Base-by-base conservation (phyloP, 2,797 vertebrate species). In the Sebastes dallii region DNA sequence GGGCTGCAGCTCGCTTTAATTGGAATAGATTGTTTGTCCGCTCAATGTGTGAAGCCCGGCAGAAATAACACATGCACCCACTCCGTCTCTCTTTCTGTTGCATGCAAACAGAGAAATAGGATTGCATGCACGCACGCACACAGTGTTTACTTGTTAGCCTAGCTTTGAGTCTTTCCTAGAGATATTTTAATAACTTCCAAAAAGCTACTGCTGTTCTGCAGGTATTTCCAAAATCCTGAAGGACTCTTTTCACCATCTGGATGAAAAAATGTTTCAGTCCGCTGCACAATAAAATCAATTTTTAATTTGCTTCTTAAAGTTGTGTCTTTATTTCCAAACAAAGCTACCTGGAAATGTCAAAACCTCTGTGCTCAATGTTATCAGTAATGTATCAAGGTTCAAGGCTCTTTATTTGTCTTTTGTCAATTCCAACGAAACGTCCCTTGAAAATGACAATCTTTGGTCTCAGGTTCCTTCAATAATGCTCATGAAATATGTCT, bases 21-120 rank as follows among this genome's bases (percentile, higher is more conserved):
- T 95, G 89, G 90, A 95, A 94, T 93, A 90, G 92, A 94, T 93
- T 92, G 90, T 94, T 93, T 89, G 90, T 93, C 91, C 80, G 77
- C 75, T 92, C 86, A 83, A 84, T 91, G 85, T 89, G 93, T 91
- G 92, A 94, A 91, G 73, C 86, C 80, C 74, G 20, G 93, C 90
- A 93, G 92, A 92, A 93, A 83, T 85, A 92, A 91, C 86, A 80
- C 77, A 86, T 72, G 75, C 79, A 77, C 32, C 76, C 78, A 69
- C 81, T 82, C 77, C 13, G 24, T 70, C 64, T 76, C 42, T 78
- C 54, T 74, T 75, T 75, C 22, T 65, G 69, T 65, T 59, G 32
- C 70, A 66, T 77, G 16, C 70, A 81, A 65, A 75, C 65, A 76
- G 39, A 77, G 13, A 67, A 79, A 80, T 20, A 22, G 30, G 36